Evolutionary conservation across 2,113 vertebrate genomes (phyloP).

Genomic region (Andinoacara biseriatus): DNA sequence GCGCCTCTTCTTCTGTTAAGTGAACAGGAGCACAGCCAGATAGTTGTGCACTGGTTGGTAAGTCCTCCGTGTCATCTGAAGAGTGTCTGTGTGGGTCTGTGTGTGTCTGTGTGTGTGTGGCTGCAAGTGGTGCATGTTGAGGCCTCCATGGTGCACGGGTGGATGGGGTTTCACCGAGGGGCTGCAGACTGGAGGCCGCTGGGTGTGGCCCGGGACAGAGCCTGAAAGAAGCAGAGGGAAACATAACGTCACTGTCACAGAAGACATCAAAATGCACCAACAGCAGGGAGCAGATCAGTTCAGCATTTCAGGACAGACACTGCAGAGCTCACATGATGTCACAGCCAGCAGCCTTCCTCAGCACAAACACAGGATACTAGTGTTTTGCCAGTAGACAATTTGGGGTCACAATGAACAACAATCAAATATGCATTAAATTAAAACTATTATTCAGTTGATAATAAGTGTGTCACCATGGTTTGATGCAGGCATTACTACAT

Average conservation of each 20-base stretch:
- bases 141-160: slow-evolving; percentile 80
- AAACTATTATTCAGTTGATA: no score
- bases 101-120: slow-evolving; percentile 30
- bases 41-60: slow-evolving; percentile 70
- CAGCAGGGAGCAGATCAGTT: not conserved
- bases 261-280: not conserved
- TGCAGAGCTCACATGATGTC: not conserved
- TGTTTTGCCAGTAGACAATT: not conserved
- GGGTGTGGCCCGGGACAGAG: slow-evolving; percentile 92
- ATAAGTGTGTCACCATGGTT: not conserved
- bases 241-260: not conserved
- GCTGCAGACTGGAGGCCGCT: slow-evolving; percentile 94
- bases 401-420: not conserved
- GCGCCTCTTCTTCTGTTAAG: slow-evolving; percentile 22
- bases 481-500: not conserved
- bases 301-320: not conserved
- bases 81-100: slow-evolving; percentile 32
- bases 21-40: slow-evolving; percentile 46
- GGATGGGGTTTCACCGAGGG: slow-evolving; percentile 88
- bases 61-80: slow-evolving; percentile 13
- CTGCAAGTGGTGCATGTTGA: slow-evolving; percentile 85
- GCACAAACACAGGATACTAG: not conserved
- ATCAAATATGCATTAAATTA: no score
- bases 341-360: not conserved
- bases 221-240: slow-evolving; percentile 75